Evolutionary conservation across 2,888 invertebrate genomes (phyloP).

Genomic region (Drosophila barbarae): DNA sequence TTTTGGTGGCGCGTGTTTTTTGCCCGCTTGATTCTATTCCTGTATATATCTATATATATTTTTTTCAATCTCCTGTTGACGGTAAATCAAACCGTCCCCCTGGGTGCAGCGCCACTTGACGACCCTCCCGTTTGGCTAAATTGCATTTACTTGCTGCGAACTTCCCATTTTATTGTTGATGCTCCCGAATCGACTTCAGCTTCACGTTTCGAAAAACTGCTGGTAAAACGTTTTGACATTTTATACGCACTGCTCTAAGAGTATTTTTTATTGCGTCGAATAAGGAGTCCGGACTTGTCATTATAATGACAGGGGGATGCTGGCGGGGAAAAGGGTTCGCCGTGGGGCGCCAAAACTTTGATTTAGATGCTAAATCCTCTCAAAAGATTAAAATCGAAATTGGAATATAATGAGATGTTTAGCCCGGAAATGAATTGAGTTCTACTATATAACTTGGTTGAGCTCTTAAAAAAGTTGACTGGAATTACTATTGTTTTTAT

Average conservation of each 20-base stretch:
- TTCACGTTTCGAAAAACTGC: constrained; percentile 45
- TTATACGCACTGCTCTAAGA: constrained; percentile 62
- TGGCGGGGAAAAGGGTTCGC: constrained; percentile 57
- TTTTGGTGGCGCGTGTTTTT: constrained; percentile 56
- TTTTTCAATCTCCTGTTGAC: constrained; percentile 75
- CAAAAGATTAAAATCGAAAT: constrained; percentile 45
- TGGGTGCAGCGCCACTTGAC: constrained; percentile 70
- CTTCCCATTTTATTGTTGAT: constrained; percentile 56
- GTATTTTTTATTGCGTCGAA: constrained; percentile 61
- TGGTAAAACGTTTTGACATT: constrained; percentile 74
- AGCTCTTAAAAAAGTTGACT: too few relatives aligned
- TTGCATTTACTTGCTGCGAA: constrained; percentile 61
- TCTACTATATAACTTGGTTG: background rate
- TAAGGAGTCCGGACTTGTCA: constrained; percentile 14
- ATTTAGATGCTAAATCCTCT: constrained; percentile 54
- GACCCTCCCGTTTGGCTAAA: constrained; percentile 55
- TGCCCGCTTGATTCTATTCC: constrained; percentile 32
- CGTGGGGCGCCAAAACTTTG: constrained; percentile 55
- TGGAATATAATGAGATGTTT: constrained; percentile 22
- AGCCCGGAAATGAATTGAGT: background rate
- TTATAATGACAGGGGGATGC: constrained; percentile 13
- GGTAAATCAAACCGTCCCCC: constrained; percentile 75
- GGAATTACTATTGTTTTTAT: background rate
- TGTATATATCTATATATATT: constrained; percentile 23
- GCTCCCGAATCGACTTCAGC: constrained; percentile 39